Conservation (phyloP, 2,797 vertebrate genomes). For the Poecilia wingei region DNA sequence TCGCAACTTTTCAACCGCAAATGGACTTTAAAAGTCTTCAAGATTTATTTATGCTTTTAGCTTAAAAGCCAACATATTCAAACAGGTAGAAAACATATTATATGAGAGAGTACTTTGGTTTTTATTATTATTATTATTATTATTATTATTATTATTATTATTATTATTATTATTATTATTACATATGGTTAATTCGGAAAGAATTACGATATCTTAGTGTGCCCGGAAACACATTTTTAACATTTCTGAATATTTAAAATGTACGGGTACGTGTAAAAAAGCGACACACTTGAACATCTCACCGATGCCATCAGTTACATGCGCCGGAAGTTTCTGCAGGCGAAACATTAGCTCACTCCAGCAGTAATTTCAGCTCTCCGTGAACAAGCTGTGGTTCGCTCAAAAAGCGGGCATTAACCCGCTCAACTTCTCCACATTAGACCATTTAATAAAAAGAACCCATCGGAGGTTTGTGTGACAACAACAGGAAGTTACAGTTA, state of each 20-base stretch:
- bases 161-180: no score
- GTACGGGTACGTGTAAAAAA: not conserved
- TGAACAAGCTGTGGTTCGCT: not conserved
- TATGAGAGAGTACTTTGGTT: not conserved
- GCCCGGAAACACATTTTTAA: not conserved
- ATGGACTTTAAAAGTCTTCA: not conserved
- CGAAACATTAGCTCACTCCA: not conserved
- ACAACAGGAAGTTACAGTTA: not conserved
- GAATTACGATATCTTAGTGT: not conserved
- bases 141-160: no score
- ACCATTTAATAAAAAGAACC: rapidly evolving
- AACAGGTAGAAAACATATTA: not conserved
- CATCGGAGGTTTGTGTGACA: rapidly evolving
- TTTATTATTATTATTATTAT: not conserved
- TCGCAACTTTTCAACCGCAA: not conserved
- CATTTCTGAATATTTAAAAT: not conserved
- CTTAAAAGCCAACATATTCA: not conserved
- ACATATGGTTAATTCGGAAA: not conserved
- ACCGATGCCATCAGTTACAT: not conserved
- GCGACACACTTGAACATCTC: not conserved
- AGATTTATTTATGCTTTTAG: not conserved
- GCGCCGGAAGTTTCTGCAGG: conserved; percentile 23
- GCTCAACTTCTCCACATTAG: rapidly evolving
- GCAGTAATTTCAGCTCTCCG: not conserved
- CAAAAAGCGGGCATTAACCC: rapidly evolving